A percentile compares a stretch with the other conserved stretches of the same genome.
These are phyloP conservation scores for Monochamus saltuarius DNA, from an alignment of 1,140 invertebrate genomes.

Conservation along the genomic window DNA sequence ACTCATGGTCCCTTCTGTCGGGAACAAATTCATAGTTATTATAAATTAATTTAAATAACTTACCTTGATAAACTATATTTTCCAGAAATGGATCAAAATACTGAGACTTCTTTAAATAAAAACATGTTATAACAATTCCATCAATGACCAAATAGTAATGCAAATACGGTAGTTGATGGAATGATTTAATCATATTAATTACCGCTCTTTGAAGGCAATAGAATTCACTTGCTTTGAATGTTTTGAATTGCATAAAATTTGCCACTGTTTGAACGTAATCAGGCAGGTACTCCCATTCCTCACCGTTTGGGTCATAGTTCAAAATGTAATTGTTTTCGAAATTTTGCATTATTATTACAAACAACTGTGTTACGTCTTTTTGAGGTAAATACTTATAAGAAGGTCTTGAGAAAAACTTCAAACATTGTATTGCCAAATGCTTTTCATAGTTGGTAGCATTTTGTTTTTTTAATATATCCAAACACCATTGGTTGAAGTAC, in stretches of 20 bases:
- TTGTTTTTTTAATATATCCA: slow-evolving; percentile 29
- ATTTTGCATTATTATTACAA: slow-evolving; percentile 43
- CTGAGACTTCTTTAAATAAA: slow-evolving; percentile 46
- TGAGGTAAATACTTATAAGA: slow-evolving; percentile 35
- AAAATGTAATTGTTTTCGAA: slow-evolving; percentile 46
- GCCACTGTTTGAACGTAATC: slow-evolving; percentile 44
- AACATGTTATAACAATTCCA: slow-evolving; percentile 50
- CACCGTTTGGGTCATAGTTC: slow-evolving; percentile 30
- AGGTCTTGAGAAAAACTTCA: slow-evolving; percentile 43
- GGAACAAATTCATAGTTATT: too few relatives aligned
- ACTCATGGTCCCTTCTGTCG: too few relatives aligned
- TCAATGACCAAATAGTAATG: slow-evolving; percentile 43
- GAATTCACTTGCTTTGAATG: slow-evolving; percentile 50
- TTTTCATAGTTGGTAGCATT: slow-evolving; percentile 34
- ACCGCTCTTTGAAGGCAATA: slow-evolving; percentile 45
- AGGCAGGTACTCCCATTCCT: slow-evolving; percentile 43
- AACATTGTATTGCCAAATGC: slow-evolving; percentile 46
- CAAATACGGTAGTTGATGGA: slow-evolving; percentile 48
- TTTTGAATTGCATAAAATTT: slow-evolving; percentile 36
- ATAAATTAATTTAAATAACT: too few relatives aligned
- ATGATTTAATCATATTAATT: slow-evolving; percentile 54
- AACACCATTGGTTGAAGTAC: slow-evolving; percentile 37
- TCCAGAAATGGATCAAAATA: slow-evolving; percentile 37
- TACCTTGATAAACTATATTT: slow-evolving; percentile 53
- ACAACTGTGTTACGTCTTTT: slow-evolving; percentile 39